A percentile compares a stretch with the other conserved stretches of the same genome.
Conservation (phyloP, 2,113 vertebrate genomes). For the Sisor rabdophorus region DNA sequence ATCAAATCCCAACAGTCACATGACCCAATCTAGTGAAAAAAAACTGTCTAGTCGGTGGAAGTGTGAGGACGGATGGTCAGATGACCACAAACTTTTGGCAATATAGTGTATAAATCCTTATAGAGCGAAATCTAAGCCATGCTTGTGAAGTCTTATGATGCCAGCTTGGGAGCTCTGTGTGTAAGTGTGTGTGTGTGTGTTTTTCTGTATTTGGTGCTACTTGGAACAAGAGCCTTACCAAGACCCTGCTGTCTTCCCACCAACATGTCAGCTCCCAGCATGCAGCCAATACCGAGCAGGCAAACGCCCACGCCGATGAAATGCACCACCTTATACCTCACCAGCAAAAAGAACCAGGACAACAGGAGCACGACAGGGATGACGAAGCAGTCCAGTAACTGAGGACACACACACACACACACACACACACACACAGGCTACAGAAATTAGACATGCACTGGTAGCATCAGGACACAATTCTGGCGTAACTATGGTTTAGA, state of each 20-base stretch:
- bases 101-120: slow-evolving; percentile 16
- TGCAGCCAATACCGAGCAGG: slow-evolving; percentile 89
- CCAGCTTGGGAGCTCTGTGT: background rate
- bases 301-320: slow-evolving; percentile 86
- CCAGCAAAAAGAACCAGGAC: slow-evolving; percentile 93
- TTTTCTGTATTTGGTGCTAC: background rate
- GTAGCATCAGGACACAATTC: background rate
- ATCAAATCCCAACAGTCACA: no score
- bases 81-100: no score
- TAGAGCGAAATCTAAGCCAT: slow-evolving; percentile 3
- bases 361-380: slow-evolving; percentile 91
- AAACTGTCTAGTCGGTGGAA: no score
- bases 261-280: slow-evolving; percentile 88
- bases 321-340: slow-evolving; percentile 90
- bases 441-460: background rate
- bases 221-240: slow-evolving; percentile 66
- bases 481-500: background rate
- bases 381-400: slow-evolving; percentile 92
- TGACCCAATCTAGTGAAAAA: no score
- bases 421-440: background rate
- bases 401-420: slow-evolving; percentile 8
- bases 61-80: no score
- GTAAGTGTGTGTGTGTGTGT: slow-evolving; percentile 22
- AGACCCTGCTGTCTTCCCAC: slow-evolving; percentile 86
- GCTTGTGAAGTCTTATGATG: slow-evolving; percentile 26